Base-by-base conservation (phyloP, 2,888 invertebrate species). In the Agonopterix arenella region DNA sequence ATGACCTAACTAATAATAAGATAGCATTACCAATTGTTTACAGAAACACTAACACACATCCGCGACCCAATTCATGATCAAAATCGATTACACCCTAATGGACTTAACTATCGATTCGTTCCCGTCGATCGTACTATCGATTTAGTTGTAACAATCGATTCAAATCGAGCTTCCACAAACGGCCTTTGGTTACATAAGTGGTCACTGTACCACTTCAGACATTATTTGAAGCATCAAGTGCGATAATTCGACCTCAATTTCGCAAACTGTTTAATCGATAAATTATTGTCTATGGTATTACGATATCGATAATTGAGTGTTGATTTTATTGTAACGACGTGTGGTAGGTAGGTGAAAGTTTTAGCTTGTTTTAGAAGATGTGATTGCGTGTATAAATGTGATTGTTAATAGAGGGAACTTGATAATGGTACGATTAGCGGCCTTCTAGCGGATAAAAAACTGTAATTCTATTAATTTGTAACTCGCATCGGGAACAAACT, bases 21-120 rank as follows among this genome's bases (percentile, higher is more conserved):
- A 28, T 28, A 28, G 28, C 28, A 47, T 51, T 51, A 51, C 11
- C 51, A 44, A 51, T 51, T 51, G 44, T 45, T 42, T 45, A 47
- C 51, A 41, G 45, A 18, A 49, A 52, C 46, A 56, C 57, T 57
- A 48, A 57, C 58, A 61, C 56, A 61, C 56, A 57, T 56, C 40
- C 10, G 16, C 49, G 56, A 52, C 61, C 55, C 53, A 51, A 62
- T 63, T 60, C 54, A 57, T 58, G 55, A 48, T 52, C 16, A 45
- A 45, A 60, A 61, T 61, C 58, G 53, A 61, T 61, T 60, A 57
- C 55, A 52, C 44, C 42, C 48, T 53, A 57, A 62, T 58, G 54
- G 56, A 53, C 55, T 57, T 60, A 57, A 59, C 52, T 55, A 65
- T 66, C 60, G 59, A 71, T 74, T 73, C 59, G 70, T 70, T 70